These are phyloP conservation scores for Drosophila prosaltans DNA, from an alignment of 1,140 invertebrate genomes.

Conservation along the genomic window DNA sequence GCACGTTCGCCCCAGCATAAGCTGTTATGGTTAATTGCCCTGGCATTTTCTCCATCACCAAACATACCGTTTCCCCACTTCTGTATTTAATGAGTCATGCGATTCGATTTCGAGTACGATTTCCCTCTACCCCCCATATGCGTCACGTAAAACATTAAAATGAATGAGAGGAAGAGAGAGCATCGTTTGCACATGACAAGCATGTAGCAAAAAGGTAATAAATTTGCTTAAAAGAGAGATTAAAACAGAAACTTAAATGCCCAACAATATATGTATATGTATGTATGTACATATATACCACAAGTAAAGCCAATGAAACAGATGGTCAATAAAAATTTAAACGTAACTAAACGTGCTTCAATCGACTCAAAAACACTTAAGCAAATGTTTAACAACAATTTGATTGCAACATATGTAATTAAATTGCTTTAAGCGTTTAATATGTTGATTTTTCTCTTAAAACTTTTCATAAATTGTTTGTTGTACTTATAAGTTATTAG, in stretches of 20 bases:
- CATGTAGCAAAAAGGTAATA: slow-evolving; percentile 47
- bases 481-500: no score
- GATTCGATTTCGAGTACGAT: slow-evolving; percentile 53
- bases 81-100: slow-evolving; percentile 67
- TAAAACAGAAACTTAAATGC: slow-evolving; percentile 16
- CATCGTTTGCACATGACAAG: slow-evolving; percentile 51
- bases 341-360: slow-evolving; percentile 8
- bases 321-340: slow-evolving; percentile 3
- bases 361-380: neutral
- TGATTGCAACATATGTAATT: no score
- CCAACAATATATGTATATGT: neutral
- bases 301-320: slow-evolving; percentile 4
- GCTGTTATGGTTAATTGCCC: slow-evolving; percentile 65
- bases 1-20: slow-evolving; percentile 57
- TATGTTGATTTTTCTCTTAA: no score
- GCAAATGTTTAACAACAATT: neutral
- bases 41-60: neutral
- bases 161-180: slow-evolving; percentile 56
- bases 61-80: neutral
- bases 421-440: no score
- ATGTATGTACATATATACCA: neutral
- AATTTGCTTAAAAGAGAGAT: slow-evolving; percentile 32
- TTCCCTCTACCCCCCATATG: slow-evolving; percentile 19
- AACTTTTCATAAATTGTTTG: no score
- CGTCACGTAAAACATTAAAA: slow-evolving; percentile 76